Percentiles rank a stretch among this genome's conserved stretches.
These are phyloP conservation scores for Epiblema foenella DNA, from an alignment of 2,888 invertebrate genomes.

Conservation along the genomic window DNA sequence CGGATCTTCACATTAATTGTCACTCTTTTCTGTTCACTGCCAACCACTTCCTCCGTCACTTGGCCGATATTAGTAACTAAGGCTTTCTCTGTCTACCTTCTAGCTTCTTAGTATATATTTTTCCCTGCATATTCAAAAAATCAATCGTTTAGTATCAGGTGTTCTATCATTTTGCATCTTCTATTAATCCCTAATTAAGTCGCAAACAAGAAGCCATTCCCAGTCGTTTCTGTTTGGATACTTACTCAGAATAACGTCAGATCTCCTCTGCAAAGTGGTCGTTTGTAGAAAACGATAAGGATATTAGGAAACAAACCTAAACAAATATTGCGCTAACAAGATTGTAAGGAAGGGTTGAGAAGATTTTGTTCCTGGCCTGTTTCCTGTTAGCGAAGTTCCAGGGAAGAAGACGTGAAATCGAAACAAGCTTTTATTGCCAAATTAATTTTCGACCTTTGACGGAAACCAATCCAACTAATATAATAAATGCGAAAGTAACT, in stretches of 20 bases:
- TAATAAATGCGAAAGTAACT: too few relatives aligned
- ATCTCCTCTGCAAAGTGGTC: neutral
- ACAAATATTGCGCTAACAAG: conserved; percentile 12
- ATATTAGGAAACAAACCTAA: conserved; percentile 39
- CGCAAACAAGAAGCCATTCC: neutral
- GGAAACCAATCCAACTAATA: too few relatives aligned
- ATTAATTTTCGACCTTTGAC: neutral
- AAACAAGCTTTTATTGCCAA: neutral
- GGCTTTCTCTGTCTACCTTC: too few relatives aligned
- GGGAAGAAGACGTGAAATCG: neutral
- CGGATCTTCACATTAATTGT: too few relatives aligned
- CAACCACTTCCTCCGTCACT: too few relatives aligned
- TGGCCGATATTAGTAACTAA: too few relatives aligned
- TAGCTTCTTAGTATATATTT: too few relatives aligned
- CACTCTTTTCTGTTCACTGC: too few relatives aligned
- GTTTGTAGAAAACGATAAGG: conserved; percentile 16
- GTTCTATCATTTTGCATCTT: too few relatives aligned
- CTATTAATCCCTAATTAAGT: too few relatives aligned
- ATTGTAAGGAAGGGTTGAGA: neutral
- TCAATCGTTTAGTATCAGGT: too few relatives aligned
- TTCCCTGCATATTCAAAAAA: too few relatives aligned
- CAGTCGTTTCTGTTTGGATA: neutral
- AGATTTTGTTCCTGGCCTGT: neutral
- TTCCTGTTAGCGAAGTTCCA: neutral
- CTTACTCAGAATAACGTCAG: neutral